These are phyloP conservation scores for Arothron firmamentum DNA, from an alignment of 2,113 vertebrate species.

Conservation along the genomic window DNA sequence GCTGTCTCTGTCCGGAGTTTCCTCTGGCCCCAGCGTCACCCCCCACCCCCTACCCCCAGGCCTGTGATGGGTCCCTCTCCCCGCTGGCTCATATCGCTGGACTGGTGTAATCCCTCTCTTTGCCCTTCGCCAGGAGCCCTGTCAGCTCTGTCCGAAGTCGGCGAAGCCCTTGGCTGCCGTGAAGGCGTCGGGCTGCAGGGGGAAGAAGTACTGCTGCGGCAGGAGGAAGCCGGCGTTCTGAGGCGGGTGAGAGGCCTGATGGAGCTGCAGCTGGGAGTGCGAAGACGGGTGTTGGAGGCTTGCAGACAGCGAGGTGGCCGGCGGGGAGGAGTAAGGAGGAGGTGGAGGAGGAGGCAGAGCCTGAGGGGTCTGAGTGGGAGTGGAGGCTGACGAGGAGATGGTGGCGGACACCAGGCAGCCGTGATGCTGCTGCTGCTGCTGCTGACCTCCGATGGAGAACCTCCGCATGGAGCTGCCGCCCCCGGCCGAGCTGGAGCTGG, in stretches of 20 bases:
- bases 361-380: slow-evolving; percentile 56
- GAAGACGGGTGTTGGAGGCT: slow-evolving; percentile 56
- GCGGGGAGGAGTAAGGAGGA: slow-evolving; percentile 80
- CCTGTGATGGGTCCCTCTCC: slow-evolving; percentile 14
- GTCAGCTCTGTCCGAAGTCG: slow-evolving; percentile 88
- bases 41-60: too few relatives aligned
- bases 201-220: slow-evolving; percentile 88
- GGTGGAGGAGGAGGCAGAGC: slow-evolving; percentile 71
- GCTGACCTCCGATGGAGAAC: slow-evolving; percentile 83
- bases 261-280: slow-evolving; percentile 72
- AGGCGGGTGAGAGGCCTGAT: slow-evolving; percentile 72
- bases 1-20: slow-evolving; percentile 3
- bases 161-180: slow-evolving; percentile 80
- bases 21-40: background rate
- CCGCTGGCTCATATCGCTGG: slow-evolving; percentile 1
- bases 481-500: slow-evolving; percentile 86
- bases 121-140: slow-evolving; percentile 5
- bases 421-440: slow-evolving; percentile 69
- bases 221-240: slow-evolving; percentile 81
- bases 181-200: slow-evolving; percentile 83
- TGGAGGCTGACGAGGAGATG: slow-evolving; percentile 57
- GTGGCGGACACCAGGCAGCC: slow-evolving; percentile 74
- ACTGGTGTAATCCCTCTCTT: slow-evolving; percentile 24
- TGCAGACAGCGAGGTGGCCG: slow-evolving; percentile 62
- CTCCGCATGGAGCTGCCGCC: slow-evolving; percentile 81